Conservation (phyloP, 1,140 invertebrate species). For the Drosophila sechellia region DNA sequence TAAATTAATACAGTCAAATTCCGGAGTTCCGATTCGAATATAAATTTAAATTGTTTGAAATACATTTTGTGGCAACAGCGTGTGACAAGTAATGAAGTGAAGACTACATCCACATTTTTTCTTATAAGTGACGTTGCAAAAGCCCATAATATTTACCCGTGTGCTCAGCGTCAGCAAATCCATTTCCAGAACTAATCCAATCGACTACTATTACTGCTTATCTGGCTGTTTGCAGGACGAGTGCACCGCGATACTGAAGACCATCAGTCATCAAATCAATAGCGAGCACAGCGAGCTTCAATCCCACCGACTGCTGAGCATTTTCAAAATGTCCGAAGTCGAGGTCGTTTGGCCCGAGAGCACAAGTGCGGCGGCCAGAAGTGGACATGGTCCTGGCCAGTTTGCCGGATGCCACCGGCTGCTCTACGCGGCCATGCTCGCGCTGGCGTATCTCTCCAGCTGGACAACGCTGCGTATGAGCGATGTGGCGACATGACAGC, state of each 20-base stretch:
- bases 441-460: constrained; percentile 46
- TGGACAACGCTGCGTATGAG: constrained; percentile 60
- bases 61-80: no score
- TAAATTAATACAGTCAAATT: no score
- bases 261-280: constrained; percentile 93
- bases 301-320: constrained; percentile 93
- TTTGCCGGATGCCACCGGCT: constrained; percentile 47
- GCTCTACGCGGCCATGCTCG: constrained; percentile 46
- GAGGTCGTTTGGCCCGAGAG: constrained; percentile 88
- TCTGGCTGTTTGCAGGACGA: constrained; percentile 88
- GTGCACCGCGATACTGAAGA: constrained; percentile 91
- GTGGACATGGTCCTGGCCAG: constrained; percentile 53
- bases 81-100: not conserved
- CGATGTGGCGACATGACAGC: constrained; percentile 66
- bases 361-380: constrained; percentile 68
- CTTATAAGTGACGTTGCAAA: not conserved
- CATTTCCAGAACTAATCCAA: constrained; percentile 38
- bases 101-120: not conserved
- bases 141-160: constrained; percentile 1
- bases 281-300: constrained; percentile 92
- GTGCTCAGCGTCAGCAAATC: constrained; percentile 5
- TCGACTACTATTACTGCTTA: constrained; percentile 37
- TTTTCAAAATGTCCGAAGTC: constrained; percentile 96
- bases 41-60: no score
- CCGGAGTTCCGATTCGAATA: no score